Evolutionary conservation across 2,113 vertebrate species (phyloP), one percentile per base, ranked within the genome.

Genomic region (Laticauda laticaudata): DNA sequence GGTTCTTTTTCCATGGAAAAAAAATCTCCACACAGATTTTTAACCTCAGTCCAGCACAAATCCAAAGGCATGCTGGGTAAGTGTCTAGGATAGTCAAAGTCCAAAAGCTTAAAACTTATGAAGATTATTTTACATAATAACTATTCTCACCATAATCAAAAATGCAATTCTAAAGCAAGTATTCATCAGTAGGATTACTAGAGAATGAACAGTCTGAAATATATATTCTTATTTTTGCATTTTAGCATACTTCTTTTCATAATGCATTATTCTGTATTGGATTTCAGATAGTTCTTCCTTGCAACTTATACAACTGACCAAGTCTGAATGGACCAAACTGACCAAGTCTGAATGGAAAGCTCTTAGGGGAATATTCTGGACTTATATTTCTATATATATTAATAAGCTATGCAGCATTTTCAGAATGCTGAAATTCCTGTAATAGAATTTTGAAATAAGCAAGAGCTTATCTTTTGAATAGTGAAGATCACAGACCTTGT

Each of bases 361-460:
- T 96, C 94, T 75, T 69, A 69, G 92, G 94, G 92, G 93, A 95
- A 95, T 95, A 97, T 96, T 96, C 91, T 39, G 94, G 95, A 93
- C 89, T 69, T 94, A 53, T 39, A 94, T 96, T 97, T 96, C 94
- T 94, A 94, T 94, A 96, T 96, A 93, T 94, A 93, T 96, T 93
- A 95, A 96, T 95, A 96, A 95, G 94, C 93, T 94, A 20, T 89
- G 53, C 94, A 91, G 94, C 92, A 94, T 92, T 93, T 94, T 85
- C 86, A 94, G 93, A 55, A 69, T 69, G 64, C 64, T 69, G 64
- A 69, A 95, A 93, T 92, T 94, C 92, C 91, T 94, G 92, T 91
- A 95, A 96, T 92, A 39, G 92, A 92, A 91, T 95, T 96, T 94
- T 95, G 91, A 96, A 97, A 96, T 91, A 85, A 96, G 92, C 89